Conservation (phyloP, 2,113 vertebrate species). For the Gnathonemus longibarbis region DNA sequence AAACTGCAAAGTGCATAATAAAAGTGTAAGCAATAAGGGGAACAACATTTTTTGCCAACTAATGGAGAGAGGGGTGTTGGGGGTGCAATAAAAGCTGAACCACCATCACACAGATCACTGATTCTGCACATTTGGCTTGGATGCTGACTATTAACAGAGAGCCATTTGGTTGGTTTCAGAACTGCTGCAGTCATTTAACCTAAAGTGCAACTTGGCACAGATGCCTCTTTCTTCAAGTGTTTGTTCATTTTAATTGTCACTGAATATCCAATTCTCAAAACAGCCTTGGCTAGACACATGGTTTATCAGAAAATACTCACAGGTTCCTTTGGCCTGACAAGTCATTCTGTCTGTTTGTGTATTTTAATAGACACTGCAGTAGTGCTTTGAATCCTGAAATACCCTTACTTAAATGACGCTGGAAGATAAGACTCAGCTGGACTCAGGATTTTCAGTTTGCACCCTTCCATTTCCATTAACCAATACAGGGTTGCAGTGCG, state of each 20-base stretch:
- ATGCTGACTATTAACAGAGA: neutral
- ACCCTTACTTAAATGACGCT: neutral
- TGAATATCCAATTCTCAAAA: neutral
- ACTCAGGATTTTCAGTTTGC: neutral
- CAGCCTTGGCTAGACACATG: neutral
- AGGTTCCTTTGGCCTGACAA: neutral
- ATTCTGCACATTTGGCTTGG: neutral
- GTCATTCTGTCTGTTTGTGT: neutral
- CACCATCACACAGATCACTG: slow-evolving; percentile 4
- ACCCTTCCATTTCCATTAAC: neutral
- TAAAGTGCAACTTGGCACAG: neutral
- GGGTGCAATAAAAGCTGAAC: neutral
- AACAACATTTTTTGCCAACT: neutral
- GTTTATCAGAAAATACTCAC: neutral
- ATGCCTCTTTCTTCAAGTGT: neutral
- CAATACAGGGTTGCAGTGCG: neutral
- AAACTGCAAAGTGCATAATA: neutral
- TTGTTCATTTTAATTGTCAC: neutral
- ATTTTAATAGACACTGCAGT: neutral
- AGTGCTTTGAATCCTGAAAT: neutral
- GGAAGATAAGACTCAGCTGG: neutral
- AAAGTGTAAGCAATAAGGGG: neutral
- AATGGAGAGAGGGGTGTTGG: neutral
- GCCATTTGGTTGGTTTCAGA: slow-evolving; percentile 1
- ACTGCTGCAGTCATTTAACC: neutral